Evolutionary conservation across 2,888 invertebrate species (phyloP).

Genomic region (Vesta saturnalis): DNA sequence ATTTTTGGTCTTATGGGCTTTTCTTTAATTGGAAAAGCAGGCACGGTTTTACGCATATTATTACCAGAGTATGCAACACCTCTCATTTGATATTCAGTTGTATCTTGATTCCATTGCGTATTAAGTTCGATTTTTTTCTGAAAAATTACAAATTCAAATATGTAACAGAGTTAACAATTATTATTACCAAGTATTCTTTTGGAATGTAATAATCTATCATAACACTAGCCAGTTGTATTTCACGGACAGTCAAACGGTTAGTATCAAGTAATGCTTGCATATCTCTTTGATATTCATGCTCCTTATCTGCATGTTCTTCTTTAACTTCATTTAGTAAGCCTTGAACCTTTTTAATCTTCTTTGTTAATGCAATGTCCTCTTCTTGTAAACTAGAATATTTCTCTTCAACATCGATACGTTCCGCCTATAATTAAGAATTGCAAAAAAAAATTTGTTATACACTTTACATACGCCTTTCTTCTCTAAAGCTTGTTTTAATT

Average conservation of each 20-base stretch:
- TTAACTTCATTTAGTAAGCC: conserved; percentile 87
- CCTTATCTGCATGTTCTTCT: conserved; percentile 85
- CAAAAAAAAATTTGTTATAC: background rate
- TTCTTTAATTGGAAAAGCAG: conserved; percentile 55
- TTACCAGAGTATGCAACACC: conserved; percentile 99
- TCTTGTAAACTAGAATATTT: conserved; percentile 95
- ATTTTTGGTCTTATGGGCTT: conserved; percentile 53
- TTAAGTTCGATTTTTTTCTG: conserved; percentile 89
- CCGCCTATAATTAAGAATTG: conserved; percentile 68
- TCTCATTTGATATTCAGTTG: conserved; percentile 97
- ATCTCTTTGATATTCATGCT: conserved; percentile 95
- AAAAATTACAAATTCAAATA: conserved; percentile 39
- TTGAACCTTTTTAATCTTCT: conserved; percentile 91
- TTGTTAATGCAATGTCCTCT: conserved; percentile 91
- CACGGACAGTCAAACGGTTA: conserved; percentile 87
- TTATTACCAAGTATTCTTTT: conserved; percentile 85
- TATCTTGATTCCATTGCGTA: conserved; percentile 97
- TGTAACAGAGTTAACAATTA: no score
- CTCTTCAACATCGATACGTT: conserved; percentile 92
- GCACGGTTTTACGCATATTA: conserved; percentile 87
- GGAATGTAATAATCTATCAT: conserved; percentile 95
- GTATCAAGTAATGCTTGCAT: conserved; percentile 96
- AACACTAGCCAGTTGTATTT: conserved; percentile 89
- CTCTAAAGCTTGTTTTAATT: conserved; percentile 82
- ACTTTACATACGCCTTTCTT: conserved; percentile 78